Evolutionary conservation across 2,797 vertebrate genomes (phyloP).

Genomic region (Diplodus puntazzo): DNA sequence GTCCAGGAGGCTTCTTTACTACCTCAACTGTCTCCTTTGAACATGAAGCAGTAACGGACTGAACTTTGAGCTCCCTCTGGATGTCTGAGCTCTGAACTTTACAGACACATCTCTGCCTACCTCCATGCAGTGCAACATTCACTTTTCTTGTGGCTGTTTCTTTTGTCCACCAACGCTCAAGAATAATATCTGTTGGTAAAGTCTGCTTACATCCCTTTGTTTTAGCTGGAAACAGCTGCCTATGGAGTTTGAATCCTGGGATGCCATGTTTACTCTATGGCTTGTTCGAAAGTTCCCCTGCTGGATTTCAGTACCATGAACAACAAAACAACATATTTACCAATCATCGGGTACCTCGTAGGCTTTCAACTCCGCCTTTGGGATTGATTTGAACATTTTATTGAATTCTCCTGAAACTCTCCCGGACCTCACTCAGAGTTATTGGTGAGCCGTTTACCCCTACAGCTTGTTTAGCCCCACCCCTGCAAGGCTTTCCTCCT

Average conservation of each 20-base stretch:
- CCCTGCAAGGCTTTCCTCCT: neutral
- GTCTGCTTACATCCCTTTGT: neutral
- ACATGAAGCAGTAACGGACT: neutral
- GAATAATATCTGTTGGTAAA: neutral
- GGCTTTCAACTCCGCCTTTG: neutral
- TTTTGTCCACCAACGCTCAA: neutral
- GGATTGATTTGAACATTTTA: neutral
- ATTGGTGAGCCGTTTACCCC: neutral
- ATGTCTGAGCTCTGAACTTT: neutral
- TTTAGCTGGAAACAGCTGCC: neutral
- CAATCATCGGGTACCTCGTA: neutral
- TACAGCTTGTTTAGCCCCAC: neutral
- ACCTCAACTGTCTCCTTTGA: neutral
- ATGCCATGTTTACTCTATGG: neutral
- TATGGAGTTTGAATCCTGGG: neutral
- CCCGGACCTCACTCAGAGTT: neutral
- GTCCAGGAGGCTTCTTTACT: constrained; percentile 14
- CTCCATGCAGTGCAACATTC: neutral
- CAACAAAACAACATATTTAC: neutral
- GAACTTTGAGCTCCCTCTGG: neutral
- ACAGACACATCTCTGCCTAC: neutral
- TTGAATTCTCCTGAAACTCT: neutral
- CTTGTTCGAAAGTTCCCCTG: neutral
- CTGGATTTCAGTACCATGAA: neutral
- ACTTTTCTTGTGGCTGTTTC: neutral